These are phyloP conservation scores for Pogoniulus pusillus DNA, from an alignment of 2,797 vertebrate genomes.

Conservation along the genomic window DNA sequence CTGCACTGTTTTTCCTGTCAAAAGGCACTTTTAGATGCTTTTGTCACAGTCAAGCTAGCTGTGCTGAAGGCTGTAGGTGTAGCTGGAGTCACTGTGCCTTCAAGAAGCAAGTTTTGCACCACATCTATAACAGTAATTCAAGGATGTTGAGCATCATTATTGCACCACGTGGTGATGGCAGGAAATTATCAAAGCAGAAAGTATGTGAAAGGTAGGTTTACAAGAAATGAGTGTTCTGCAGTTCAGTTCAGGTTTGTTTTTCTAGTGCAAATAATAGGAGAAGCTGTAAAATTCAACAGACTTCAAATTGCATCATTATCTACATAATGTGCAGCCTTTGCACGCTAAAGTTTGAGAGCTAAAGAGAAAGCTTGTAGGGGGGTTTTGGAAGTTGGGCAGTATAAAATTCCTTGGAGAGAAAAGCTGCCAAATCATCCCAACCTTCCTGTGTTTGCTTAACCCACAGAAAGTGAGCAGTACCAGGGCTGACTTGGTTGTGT, in stretches of 20 bases:
- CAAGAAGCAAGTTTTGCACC: neutral
- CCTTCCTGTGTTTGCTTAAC: neutral
- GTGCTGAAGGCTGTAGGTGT: neutral
- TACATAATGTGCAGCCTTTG: accelerated
- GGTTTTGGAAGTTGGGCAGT: neutral
- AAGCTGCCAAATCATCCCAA: neutral
- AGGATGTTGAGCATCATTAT: neutral
- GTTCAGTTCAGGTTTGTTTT: neutral
- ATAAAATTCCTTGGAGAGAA: neutral
- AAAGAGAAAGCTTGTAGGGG: neutral
- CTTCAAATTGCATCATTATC: neutral
- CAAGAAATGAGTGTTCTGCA: neutral
- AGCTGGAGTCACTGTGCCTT: neutral
- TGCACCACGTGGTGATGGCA: neutral
- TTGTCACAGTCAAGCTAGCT: neutral
- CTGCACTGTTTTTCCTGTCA: neutral
- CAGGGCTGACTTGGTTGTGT: accelerated
- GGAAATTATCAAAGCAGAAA: neutral
- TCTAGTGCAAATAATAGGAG: neutral
- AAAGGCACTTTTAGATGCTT: neutral
- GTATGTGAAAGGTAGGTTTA: neutral
- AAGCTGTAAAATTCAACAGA: neutral
- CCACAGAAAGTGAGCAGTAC: neutral
- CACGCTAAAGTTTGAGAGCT: neutral
- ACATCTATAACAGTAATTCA: accelerated